Base-by-base conservation (phyloP, 2,888 invertebrate genomes). In the Euproctis similis region DNA sequence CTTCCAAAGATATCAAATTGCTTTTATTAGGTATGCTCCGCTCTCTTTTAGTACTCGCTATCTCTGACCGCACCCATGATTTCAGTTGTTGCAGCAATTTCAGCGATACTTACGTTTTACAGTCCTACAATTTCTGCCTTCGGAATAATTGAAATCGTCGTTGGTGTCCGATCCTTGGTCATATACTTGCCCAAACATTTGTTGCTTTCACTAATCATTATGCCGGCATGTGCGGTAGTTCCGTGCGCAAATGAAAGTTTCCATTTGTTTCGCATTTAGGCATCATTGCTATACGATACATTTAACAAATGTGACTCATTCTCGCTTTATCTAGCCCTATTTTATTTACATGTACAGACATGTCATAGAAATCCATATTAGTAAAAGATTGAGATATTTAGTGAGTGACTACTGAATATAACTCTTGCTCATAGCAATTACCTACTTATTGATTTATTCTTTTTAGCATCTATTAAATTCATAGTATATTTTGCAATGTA, bases 1-100 rank as follows among this genome's bases (percentile, higher is more conserved):
- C 98, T 41, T 97, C 97, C 66, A 97, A 98, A 87, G 99, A 99
- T 87, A 98, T 99, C 76, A 99, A 99, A 87, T 89, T 99, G 59
- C 88, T 99, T 59, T 89, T 99, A 59, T 88, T 99, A 82, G 98
- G 98, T 98, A 89, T 87, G 89, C 38, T 43, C 28, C 43, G 44
- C 28, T 34, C 39, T 30, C 31, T 36, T 42, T 48, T 44, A 41
- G 44, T 42, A 29, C 38, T 39, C 29, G 33, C 43, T 34, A 38
- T 44, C 28, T 24, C 32, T 53, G 73, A 66, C 81, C 81, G 80
- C 81, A 77, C 80, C 81, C 78, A 71, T 68, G 53, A n/a, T 58
- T 57, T 53, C 50, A 48, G 48, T 34, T 50, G 46, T 47, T 42
- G 28, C 34, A 47, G 41, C 36, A 41, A 44, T 30, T 31, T 40